Conservation (phyloP, 2,888 invertebrate genomes). For the Laothoe populi region DNA sequence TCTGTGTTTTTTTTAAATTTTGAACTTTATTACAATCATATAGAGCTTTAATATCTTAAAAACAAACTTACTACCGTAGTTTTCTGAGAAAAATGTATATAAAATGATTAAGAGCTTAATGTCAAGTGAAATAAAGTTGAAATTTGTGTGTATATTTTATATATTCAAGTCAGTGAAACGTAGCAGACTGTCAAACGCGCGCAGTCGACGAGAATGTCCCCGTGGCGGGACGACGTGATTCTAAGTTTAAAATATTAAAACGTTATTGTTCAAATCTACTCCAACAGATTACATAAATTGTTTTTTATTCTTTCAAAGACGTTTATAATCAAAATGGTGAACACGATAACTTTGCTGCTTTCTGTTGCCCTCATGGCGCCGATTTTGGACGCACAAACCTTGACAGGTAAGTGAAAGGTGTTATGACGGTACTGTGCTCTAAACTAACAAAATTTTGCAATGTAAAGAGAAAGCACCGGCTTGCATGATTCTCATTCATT, state of each 20-base stretch:
- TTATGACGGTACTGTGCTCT: conserved; percentile 40
- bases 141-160: conserved; percentile 27
- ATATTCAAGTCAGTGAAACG: conserved; percentile 35
- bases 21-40: background rate
- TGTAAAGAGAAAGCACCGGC: conserved; percentile 39
- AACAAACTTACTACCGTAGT: background rate
- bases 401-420: conserved; percentile 79
- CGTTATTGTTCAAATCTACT: conserved; percentile 13
- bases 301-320: background rate
- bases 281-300: conserved; percentile 10
- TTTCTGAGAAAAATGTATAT: background rate
- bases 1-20: background rate
- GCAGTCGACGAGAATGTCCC: conserved; percentile 51
- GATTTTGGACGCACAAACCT: conserved; percentile 69
- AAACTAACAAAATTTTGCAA: conserved; percentile 29
- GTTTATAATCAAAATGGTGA: conserved; percentile 53
- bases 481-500: conserved; percentile 1
- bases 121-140: background rate
- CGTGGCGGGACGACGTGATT: conserved; percentile 35
- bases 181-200: conserved; percentile 44
- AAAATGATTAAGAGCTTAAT: conserved; percentile 33
- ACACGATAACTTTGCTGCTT: conserved; percentile 52
- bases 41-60: conserved; percentile 28
- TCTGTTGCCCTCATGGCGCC: conserved; percentile 54
- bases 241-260: conserved; percentile 34